Evolutionary conservation across 2,888 invertebrate genomes (phyloP).

Genomic region (Cactoblastis cactorum): DNA sequence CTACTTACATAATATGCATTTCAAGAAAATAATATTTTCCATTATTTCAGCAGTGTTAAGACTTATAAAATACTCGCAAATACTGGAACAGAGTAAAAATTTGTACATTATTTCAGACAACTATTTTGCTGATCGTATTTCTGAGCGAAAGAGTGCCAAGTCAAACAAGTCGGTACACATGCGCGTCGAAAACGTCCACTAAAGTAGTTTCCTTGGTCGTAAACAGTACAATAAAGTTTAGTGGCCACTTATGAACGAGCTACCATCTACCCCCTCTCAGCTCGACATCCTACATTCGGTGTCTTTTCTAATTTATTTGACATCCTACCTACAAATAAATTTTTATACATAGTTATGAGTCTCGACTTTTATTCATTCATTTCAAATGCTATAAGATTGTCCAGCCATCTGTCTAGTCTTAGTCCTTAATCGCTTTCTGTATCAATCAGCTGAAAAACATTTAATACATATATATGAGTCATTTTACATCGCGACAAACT

Average conservation of each 20-base stretch:
- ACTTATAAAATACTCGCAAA: constrained; percentile 16
- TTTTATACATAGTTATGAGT: too few relatives aligned
- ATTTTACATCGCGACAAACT: too few relatives aligned
- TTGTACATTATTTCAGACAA: constrained; percentile 2
- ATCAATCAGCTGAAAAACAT: too few relatives aligned
- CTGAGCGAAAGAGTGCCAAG: constrained; percentile 24
- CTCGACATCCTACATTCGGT: constrained; percentile 31
- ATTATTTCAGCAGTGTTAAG: too few relatives aligned
- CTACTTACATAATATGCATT: too few relatives aligned
- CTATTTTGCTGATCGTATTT: constrained; percentile 19
- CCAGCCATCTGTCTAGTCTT: too few relatives aligned
- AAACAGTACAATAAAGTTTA: constrained; percentile 70
- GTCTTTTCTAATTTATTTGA: constrained; percentile 46
- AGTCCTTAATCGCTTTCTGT: too few relatives aligned
- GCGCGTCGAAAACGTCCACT: constrained; percentile 32
- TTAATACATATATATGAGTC: too few relatives aligned
- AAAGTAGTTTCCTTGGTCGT: constrained; percentile 48
- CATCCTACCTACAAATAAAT: constrained; percentile 36
- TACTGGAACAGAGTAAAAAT: constrained; percentile 17
- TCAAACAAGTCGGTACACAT: constrained; percentile 24
- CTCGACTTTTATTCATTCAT: too few relatives aligned
- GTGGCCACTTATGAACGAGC: constrained; percentile 58
- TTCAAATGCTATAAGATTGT: too few relatives aligned
- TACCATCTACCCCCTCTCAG: constrained; percentile 28
- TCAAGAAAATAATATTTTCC: too few relatives aligned